Evolutionary conservation across 2,113 vertebrate species (phyloP), one percentile per base, ranked within the genome.

Genomic region (Rhipidura dahli): DNA sequence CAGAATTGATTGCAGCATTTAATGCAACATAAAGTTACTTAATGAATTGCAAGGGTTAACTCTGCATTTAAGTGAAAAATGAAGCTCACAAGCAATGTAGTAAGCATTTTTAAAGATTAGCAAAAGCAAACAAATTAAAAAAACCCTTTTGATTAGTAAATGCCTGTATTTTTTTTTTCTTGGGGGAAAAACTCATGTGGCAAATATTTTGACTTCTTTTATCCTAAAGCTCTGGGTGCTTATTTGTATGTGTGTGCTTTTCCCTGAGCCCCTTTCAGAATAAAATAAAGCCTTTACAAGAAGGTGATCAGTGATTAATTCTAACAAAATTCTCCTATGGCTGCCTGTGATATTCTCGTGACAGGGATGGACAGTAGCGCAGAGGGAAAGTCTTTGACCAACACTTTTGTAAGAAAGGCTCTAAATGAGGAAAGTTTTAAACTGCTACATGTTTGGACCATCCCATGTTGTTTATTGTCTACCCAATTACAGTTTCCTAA

Each of bases 1-100:
- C 42, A 47, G 71, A 89, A 87, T 91, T 92, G 87, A 95, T 79
- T 79, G 65, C 65, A 87, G 66, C 47, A 28, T 63, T 91, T 83
- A 94, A 87, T 92, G 72, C 64, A 76, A 37, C 40, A 56, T 77
- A 79, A 91, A 93, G 49, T 66, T 68, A 83, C 17, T 87, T 95
- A 96, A 94, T 88, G 84, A 92, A 94, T 93, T 85, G 87, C 50
- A 81, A 88, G 78, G 39, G 95, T 92, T 97, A 96, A 88, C 19
- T 53, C 47, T 69, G 71, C 68, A 60, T 57, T 80, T n/a, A 81
- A 91, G 40, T 64, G 39, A 63, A 96, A 56, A 44, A 31, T 37
- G 54, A 28, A 42, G 64, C 51, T 93, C 51, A 18, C 75, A 83
- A 71, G 23, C 57, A 92, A 53, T 73, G 17, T 51, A 83, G 83